phyloP scores from a whole-genome alignment of 2,113 vertebrate genomes.

The Fregata magnificens region DNA sequence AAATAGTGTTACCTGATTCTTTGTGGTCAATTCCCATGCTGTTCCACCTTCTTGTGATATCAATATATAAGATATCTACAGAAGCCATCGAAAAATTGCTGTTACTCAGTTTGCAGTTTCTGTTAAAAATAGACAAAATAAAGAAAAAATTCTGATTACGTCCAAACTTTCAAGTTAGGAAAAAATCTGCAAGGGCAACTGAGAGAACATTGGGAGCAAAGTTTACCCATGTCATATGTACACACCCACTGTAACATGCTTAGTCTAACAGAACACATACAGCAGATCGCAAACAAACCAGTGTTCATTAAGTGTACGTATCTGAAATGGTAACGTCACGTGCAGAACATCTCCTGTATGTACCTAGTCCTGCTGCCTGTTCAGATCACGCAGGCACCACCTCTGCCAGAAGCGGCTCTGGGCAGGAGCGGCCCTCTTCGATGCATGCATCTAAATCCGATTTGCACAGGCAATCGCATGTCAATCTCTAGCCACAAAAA shows the following conservation, averaged over 20 bases:
- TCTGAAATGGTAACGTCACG: neutral
- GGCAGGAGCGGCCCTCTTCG: neutral
- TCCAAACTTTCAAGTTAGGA: neutral
- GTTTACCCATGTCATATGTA: neutral
- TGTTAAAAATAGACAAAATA: slow-evolving; percentile 45
- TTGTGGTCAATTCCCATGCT: slow-evolving; percentile 78
- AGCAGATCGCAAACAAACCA: neutral
- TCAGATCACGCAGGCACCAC: neutral
- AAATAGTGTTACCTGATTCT: slow-evolving; percentile 81
- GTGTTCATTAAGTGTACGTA: too few relatives aligned
- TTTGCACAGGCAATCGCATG: neutral
- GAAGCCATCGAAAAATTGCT: slow-evolving; percentile 92
- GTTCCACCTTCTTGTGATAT: slow-evolving; percentile 92
- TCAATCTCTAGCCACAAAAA: neutral
- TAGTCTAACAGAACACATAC: neutral
- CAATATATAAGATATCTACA: slow-evolving; percentile 95
- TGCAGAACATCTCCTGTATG: neutral
- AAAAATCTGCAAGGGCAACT: neutral
- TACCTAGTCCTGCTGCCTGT: neutral
- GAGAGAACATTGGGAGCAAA: neutral
- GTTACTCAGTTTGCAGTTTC: slow-evolving; percentile 91
- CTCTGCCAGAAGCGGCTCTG: neutral
- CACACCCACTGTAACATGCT: neutral
- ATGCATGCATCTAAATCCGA: neutral
- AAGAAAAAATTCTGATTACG: neutral